Evolutionary conservation across 2,888 invertebrate species (phyloP).

Genomic region (Andrena trimmerana): DNA sequence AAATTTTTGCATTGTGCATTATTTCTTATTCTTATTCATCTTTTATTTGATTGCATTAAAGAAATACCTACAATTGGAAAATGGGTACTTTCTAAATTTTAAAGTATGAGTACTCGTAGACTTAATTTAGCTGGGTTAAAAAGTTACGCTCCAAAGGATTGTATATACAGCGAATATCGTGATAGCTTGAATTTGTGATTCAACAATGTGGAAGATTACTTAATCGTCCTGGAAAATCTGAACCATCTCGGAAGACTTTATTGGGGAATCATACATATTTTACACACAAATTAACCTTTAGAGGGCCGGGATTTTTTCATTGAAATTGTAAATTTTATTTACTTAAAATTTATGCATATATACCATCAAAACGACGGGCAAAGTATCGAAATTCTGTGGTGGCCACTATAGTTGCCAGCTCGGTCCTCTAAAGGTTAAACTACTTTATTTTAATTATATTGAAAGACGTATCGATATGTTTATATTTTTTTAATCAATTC

Average conservation of each 20-base stretch:
- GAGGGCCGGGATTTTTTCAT: too few relatives aligned
- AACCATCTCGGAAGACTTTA: constrained; percentile 26
- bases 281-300: neutral
- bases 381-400: too few relatives aligned
- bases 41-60: too few relatives aligned
- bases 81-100: neutral
- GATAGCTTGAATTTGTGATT: neutral
- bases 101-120: neutral
- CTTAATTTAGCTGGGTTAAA: neutral
- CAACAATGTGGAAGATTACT: neutral
- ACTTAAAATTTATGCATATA: too few relatives aligned
- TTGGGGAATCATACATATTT: neutral
- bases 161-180: neutral
- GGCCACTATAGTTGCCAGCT: too few relatives aligned
- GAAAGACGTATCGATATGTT: too few relatives aligned
- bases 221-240: constrained; percentile 5
- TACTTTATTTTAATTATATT: neutral
- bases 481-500: too few relatives aligned
- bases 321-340: neutral
- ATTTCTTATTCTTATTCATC: too few relatives aligned
- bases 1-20: too few relatives aligned
- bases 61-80: neutral
- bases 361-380: too few relatives aligned
- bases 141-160: neutral
- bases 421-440: too few relatives aligned